Evolutionary conservation across 2,113 vertebrate species (phyloP).

Genomic region (Garra rufa): DNA sequence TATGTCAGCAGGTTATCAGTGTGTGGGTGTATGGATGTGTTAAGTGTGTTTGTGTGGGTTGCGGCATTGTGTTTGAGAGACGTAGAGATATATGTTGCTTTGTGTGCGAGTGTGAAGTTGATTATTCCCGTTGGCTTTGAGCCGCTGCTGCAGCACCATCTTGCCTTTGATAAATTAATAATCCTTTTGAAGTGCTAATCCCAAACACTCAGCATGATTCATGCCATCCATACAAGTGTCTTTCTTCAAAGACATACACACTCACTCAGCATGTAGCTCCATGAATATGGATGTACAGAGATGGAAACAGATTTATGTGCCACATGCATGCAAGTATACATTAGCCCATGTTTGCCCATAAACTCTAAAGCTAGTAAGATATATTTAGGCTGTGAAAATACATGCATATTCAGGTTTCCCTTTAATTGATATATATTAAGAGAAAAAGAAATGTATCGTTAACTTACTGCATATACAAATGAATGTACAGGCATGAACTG

Average conservation of each 20-base stretch:
- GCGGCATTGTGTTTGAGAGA: not conserved
- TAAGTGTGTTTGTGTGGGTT: not conserved
- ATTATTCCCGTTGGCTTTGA: conserved; percentile 1
- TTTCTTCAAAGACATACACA: conserved; percentile 8
- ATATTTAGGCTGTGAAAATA: not conserved
- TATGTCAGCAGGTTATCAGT: conserved; percentile 2
- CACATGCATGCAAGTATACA: not conserved
- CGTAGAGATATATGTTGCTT: not conserved
- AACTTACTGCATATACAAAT: not conserved
- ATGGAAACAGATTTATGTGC: conserved; percentile 21
- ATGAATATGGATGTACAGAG: conserved; percentile 12
- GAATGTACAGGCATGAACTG: not conserved
- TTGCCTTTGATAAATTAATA: conserved; percentile 41
- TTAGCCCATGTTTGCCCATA: not conserved
- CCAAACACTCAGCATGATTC: conserved; percentile 26
- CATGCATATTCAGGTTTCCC: not conserved
- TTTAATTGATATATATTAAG: not conserved
- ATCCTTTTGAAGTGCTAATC: conserved; percentile 33
- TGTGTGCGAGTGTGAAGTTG: conserved; percentile 4
- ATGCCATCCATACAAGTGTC: not conserved
- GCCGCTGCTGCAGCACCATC: not conserved
- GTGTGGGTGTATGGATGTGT: not conserved
- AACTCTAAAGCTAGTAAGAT: not conserved
- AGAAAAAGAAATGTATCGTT: not conserved
- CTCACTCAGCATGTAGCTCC: conserved; percentile 15